These are phyloP conservation scores for Caenorhabditis becei DNA, from an alignment of 2,888 invertebrate species.

Conservation along the genomic window DNA sequence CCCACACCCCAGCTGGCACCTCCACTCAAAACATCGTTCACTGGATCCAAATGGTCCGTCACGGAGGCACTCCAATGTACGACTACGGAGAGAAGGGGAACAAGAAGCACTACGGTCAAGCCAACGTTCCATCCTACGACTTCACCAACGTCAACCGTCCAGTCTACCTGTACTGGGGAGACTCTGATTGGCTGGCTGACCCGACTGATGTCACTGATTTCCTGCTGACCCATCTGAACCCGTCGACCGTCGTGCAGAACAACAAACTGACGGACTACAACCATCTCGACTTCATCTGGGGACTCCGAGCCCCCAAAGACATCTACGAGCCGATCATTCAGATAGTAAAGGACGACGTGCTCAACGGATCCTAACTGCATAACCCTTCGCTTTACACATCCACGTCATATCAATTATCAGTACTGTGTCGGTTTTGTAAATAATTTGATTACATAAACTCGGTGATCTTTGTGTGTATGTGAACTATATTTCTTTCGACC, in stretches of 20 bases:
- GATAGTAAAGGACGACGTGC: constrained; percentile 56
- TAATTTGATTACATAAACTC: constrained; percentile 15
- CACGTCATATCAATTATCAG: constrained; percentile 22
- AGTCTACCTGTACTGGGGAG: constrained; percentile 74
- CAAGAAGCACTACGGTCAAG: constrained; percentile 69
- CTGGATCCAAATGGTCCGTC: constrained; percentile 82
- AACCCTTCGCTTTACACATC: constrained; percentile 5
- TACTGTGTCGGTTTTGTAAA: constrained; percentile 20
- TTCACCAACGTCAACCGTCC: constrained; percentile 68
- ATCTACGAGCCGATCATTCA: constrained; percentile 71
- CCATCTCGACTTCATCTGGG: constrained; percentile 77
- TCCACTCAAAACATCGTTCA: constrained; percentile 83
- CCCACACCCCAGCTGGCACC: constrained; percentile 83
- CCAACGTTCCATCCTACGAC: constrained; percentile 67
- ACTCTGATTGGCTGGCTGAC: constrained; percentile 75
- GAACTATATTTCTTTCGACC: neutral
- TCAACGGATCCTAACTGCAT: constrained; percentile 40
- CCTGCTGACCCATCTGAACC: constrained; percentile 54
- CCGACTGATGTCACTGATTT: constrained; percentile 66
- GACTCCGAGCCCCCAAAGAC: constrained; percentile 70
- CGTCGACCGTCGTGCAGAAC: constrained; percentile 56
- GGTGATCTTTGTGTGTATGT: constrained; percentile 41
- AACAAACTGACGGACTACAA: constrained; percentile 68
- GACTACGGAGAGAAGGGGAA: constrained; percentile 69
- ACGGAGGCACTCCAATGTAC: constrained; percentile 63